phyloP scores from a whole-genome alignment of 2,888 invertebrate genomes.

The Leuctra nigra region DNA sequence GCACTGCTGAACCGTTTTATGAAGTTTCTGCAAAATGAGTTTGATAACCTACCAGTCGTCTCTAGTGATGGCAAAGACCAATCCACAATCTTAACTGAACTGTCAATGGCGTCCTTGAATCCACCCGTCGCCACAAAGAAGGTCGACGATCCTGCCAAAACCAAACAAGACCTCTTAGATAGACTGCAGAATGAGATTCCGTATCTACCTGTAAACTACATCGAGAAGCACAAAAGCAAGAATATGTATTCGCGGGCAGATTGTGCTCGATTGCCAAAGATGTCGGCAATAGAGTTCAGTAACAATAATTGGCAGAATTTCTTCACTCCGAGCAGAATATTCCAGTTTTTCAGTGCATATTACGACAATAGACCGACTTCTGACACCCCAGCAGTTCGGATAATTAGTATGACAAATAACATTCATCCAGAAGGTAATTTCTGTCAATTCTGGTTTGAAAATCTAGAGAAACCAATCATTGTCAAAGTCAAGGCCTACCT shows the following conservation, averaged over 20 bases:
- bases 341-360: slow-evolving; percentile 38
- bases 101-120: too few species aligned
- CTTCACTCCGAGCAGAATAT: slow-evolving; percentile 33
- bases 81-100: too few species aligned
- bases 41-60: too few species aligned
- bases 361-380: slow-evolving; percentile 35
- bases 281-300: slow-evolving; percentile 36
- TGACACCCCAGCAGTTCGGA: slow-evolving; percentile 33
- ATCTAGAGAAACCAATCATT: slow-evolving; percentile 29
- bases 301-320: slow-evolving; percentile 38
- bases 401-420: slow-evolving; percentile 38
- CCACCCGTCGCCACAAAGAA: too few species aligned
- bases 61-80: too few species aligned
- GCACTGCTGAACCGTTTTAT: too few species aligned
- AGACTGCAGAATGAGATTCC: slow-evolving; percentile 29
- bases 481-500: slow-evolving; percentile 33
- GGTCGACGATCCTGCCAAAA: too few species aligned
- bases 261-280: too few species aligned
- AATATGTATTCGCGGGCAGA: slow-evolving; percentile 32
- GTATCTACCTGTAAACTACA: slow-evolving; percentile 36
- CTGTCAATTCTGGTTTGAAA: slow-evolving; percentile 35
- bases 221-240: slow-evolving; percentile 35
- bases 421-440: slow-evolving; percentile 33
- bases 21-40: too few species aligned
- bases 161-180: neutral